Conservation (phyloP, 2,888 invertebrate genomes). For the Lepidonotus clava region DNA sequence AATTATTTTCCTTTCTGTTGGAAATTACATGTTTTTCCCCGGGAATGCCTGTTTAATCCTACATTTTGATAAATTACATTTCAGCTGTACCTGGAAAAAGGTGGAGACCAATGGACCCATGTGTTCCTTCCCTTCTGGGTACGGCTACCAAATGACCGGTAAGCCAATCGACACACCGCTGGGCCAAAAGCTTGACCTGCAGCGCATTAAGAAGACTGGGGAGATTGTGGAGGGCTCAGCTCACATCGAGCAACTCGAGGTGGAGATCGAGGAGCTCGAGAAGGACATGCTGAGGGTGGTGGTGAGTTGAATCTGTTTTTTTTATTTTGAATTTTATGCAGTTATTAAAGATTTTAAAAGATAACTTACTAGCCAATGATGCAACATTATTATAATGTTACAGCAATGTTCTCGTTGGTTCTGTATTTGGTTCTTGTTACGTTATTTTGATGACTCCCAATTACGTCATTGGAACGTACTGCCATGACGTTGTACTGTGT, state of each 20-base stretch:
- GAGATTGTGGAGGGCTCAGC: neutral
- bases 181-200: neutral
- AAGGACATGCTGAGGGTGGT: constrained; percentile 30
- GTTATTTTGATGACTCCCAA: no score
- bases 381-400: no score
- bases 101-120: constrained; percentile 9
- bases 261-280: neutral
- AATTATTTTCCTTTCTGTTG: no score
- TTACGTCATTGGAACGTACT: no score
- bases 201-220: neutral
- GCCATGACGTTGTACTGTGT: no score
- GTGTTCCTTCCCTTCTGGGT: constrained; percentile 37
- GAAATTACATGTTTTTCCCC: no score
- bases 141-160: constrained; percentile 21
- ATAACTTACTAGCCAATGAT: no score
- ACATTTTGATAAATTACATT: neutral
- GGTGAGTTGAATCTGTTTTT: neutral
- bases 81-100: constrained; percentile 36
- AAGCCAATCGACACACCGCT: neutral
- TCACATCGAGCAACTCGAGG: neutral
- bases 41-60: no score
- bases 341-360: no score
- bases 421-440: no score
- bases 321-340: neutral
- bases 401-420: no score